phyloP scores from a whole-genome alignment of 2,888 invertebrate species.

The Standfussiana lucernea region DNA sequence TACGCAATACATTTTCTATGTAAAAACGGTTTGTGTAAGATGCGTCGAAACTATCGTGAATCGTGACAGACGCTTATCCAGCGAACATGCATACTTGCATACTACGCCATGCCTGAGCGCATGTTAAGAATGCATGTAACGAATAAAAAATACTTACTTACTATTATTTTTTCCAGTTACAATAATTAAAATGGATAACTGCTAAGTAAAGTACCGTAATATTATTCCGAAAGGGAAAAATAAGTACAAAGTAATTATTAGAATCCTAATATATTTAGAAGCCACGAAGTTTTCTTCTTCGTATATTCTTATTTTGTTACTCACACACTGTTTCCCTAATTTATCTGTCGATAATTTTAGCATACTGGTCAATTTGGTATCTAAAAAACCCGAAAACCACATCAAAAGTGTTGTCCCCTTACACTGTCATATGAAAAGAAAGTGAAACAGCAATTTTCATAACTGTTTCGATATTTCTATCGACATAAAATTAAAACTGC shows the following conservation, averaged over 20 bases:
- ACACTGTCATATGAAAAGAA: not conserved
- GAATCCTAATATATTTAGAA: not conserved
- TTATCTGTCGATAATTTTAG: not conserved
- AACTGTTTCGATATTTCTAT: conserved; percentile 20
- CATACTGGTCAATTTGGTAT: not conserved
- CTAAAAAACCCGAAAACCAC: not conserved
- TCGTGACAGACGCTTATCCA: conserved; percentile 33
- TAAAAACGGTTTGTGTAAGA: conserved; percentile 1
- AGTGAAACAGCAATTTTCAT: not conserved
- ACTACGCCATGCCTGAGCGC: conserved; percentile 37
- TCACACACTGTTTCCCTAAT: not conserved
- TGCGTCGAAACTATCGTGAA: conserved; percentile 26
- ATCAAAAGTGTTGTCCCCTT: not conserved
- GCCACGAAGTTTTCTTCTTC: not conserved
- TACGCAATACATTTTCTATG: not conserved
- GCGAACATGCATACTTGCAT: conserved; percentile 40
- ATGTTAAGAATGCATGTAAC: conserved; percentile 42
- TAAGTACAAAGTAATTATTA: not conserved
- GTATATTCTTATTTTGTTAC: not conserved
- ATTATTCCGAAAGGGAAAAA: not conserved
- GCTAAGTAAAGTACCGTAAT: not conserved
- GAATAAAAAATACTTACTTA: conserved; percentile 35
- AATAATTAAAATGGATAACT: not conserved
- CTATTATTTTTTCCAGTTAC: conserved; percentile 21
- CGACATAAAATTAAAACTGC: conserved; percentile 26